A percentile compares a stretch with the other conserved stretches of the same genome.
phyloP scores from a whole-genome alignment of 2,888 invertebrate genomes.

The Yponomeuta sedellus region DNA sequence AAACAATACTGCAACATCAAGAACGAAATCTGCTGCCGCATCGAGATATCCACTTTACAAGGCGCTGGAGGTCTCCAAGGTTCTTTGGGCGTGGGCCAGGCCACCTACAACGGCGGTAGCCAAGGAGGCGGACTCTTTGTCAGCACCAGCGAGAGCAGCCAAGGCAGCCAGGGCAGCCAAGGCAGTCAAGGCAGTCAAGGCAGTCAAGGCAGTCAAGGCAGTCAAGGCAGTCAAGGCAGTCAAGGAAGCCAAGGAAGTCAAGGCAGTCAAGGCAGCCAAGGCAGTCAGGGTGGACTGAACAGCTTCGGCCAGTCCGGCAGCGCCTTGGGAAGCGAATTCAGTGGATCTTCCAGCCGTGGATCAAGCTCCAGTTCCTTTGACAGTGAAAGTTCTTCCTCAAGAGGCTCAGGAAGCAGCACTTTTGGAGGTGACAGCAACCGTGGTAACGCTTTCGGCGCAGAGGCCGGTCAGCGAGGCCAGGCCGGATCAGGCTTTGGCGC shows the following conservation, averaged over 20 bases:
- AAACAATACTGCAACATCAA: constrained; percentile 66
- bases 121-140: constrained; percentile 11
- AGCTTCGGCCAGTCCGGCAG: not conserved
- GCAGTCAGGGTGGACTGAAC: not conserved
- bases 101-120: constrained; percentile 38
- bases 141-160: constrained; percentile 18
- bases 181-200: not conserved
- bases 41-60: constrained; percentile 44
- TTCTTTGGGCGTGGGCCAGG: constrained; percentile 44
- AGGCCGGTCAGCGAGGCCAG: constrained; percentile 31
- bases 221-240: not conserved
- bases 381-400: not conserved
- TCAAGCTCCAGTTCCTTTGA: constrained; percentile 2
- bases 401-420: not conserved
- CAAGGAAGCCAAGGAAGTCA: too few species aligned
- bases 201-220: not conserved
- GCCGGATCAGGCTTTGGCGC: constrained; percentile 23
- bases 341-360: not conserved
- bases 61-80: constrained; percentile 43
- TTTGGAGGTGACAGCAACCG: not conserved
- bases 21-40: constrained; percentile 67
- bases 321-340: constrained; percentile 1
- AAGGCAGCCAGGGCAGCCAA: not conserved
- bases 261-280: too few species aligned
- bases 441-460: not conserved